Evolutionary conservation across 2,888 invertebrate species (phyloP).

Genomic region (Pandemis heparana): DNA sequence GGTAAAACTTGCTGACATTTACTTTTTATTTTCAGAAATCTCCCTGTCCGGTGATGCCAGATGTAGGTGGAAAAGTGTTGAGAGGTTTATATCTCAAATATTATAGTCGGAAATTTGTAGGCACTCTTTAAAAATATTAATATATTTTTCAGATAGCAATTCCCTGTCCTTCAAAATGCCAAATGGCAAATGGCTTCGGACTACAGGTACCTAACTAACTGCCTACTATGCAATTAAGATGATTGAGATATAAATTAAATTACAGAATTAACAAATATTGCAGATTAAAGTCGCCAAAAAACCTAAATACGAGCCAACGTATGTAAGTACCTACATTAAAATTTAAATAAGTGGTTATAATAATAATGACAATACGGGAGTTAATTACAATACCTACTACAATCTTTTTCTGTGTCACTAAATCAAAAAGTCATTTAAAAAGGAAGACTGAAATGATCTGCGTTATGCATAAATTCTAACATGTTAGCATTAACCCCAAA

Average conservation of each 20-base stretch:
- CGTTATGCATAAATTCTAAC: too few species aligned
- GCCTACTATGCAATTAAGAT: background rate
- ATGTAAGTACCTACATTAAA: conserved; percentile 50
- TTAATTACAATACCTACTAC: background rate
- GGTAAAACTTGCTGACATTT: too few species aligned
- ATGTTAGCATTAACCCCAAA: too few species aligned
- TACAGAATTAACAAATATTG: conserved; percentile 45
- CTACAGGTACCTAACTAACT: conserved; percentile 59
- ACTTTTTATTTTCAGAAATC: conserved; percentile 13
- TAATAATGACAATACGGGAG: too few species aligned
- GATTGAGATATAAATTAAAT: too few species aligned
- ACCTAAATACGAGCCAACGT: conserved; percentile 60
- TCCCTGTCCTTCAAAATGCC: conserved; percentile 53
- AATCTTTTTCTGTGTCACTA: background rate
- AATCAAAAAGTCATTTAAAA: too few species aligned
- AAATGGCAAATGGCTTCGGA: conserved; percentile 57
- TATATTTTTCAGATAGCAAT: conserved; percentile 51
- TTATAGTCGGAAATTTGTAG: too few species aligned
- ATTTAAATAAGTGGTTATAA: conserved; percentile 3
- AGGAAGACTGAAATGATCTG: too few species aligned
- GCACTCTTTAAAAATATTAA: too few species aligned
- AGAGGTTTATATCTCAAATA: too few species aligned
- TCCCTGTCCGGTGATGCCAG: background rate
- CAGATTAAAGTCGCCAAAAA: conserved; percentile 67
- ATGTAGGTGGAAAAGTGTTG: background rate